A percentile compares a stretch with the other conserved stretches of the same genome.
Conservation (phyloP, 2,888 invertebrate genomes). For the Dynastes maya region DNA sequence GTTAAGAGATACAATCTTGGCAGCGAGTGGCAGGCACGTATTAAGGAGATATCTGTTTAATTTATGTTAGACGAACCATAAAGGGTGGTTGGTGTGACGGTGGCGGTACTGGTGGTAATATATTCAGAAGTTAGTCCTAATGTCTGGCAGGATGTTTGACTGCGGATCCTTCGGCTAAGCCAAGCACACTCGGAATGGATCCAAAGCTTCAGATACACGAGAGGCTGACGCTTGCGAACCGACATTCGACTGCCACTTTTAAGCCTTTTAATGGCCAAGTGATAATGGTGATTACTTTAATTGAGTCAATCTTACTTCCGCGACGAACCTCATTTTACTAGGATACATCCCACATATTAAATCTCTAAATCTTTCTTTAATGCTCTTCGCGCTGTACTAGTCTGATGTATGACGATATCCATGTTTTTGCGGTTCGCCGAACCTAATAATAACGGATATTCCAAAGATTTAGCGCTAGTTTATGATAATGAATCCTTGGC, state of each 20-base stretch:
- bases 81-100: constrained; percentile 48
- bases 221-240: constrained; percentile 65
- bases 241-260: constrained; percentile 69
- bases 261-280: constrained; percentile 81
- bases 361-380: constrained; percentile 48
- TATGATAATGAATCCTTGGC: constrained; percentile 27
- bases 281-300: constrained; percentile 82
- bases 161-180: constrained; percentile 65
- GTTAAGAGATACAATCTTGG: constrained; percentile 51
- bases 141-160: constrained; percentile 70
- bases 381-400: constrained; percentile 21
- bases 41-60: constrained; percentile 69
- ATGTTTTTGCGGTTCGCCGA: constrained; percentile 39
- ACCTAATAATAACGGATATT: constrained; percentile 39
- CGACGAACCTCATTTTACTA: constrained; percentile 49
- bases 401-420: constrained; percentile 40
- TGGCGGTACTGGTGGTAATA: constrained; percentile 63
- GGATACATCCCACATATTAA: constrained; percentile 49
- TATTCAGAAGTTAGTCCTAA: constrained; percentile 70
- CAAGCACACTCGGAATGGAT: constrained; percentile 64
- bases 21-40: constrained; percentile 66
- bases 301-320: constrained; percentile 78
- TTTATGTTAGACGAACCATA: constrained; percentile 57
- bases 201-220: constrained; percentile 66
- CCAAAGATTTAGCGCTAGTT: constrained; percentile 30